phyloP scores from a whole-genome alignment of 2,113 vertebrate genomes.

The Trochalopteron elliotii region DNA sequence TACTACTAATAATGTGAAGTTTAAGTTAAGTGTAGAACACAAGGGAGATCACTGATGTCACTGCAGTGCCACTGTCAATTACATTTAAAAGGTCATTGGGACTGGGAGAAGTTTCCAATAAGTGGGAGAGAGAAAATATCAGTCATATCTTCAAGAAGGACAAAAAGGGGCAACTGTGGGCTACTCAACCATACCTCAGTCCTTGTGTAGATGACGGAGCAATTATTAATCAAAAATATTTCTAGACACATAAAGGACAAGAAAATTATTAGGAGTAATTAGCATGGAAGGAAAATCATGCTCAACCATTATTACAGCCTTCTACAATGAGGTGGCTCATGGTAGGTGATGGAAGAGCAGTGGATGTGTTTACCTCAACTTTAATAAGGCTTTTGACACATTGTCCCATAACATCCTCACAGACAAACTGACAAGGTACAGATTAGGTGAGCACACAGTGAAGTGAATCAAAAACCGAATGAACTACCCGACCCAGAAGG shows the following conservation, averaged over 20 bases:
- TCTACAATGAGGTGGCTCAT: not conserved
- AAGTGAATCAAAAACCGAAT: not conserved
- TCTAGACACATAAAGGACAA: not conserved
- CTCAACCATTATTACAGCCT: not conserved
- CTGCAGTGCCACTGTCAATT: not conserved
- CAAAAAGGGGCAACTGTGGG: not conserved
- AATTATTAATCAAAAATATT: not conserved
- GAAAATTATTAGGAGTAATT: not conserved
- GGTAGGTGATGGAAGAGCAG: not conserved
- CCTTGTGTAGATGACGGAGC: fast-evolving
- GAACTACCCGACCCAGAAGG: not conserved
- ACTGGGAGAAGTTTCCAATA: not conserved
- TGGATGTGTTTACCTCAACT: not conserved
- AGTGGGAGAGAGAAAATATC: not conserved
- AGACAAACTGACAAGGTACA: not conserved
- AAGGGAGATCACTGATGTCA: not conserved
- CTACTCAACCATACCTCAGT: not conserved
- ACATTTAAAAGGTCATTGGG: not conserved
- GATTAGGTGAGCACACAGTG: not conserved
- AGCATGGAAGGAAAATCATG: not conserved
- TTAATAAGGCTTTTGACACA: not conserved
- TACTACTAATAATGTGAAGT: not conserved
- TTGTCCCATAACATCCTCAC: not conserved
- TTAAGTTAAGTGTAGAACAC: not conserved
- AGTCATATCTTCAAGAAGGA: not conserved